Base-by-base conservation (phyloP, 2,888 invertebrate species). In the Luffia ferchaultella region DNA sequence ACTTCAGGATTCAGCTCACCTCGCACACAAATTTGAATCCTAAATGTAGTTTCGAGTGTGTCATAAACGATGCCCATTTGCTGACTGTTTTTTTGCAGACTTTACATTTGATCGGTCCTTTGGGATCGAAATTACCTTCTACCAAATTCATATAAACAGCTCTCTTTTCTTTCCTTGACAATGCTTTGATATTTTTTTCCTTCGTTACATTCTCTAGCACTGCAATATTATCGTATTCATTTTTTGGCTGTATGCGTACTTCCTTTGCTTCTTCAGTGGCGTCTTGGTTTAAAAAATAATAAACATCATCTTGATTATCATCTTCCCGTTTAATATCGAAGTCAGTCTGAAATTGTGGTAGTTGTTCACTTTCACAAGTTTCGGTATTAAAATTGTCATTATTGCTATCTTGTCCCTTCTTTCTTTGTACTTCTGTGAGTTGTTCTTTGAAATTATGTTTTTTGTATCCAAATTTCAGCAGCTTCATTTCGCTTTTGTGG, bases 21-120 rank as follows among this genome's bases (percentile, higher is more conserved):
- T 66, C 66, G 46, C 65, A 66, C 16, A 66, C 53, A 52, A 57
- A 61, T 45, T 63, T 61, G 16, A 63, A 65, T n/a, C 66, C 66
- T n/a, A 66, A 57, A 55, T 66, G 66, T 16, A 60, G 42, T 52
- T 64, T 60, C 0, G 57, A 64, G 16, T 66, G 66, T 20, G 55
- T 61, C 0, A 60, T 53, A 41, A 67, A 67, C n/a, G 62, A 62
- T 1, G 58, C 49, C 66, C 66, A 67, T 46, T 58, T 62, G 18
- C 60, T 58, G 1, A 65, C 54, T 0, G 56, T 50, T 42, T 57
- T 62, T 42, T 61, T 60, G 50, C 66, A 67, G 20, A 63, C 42
- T 49, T 60, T 65, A 50, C 65, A 65, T 30, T 55, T 63, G 0
- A 67, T 54, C 0, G 64, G 63, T 0, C 59, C 60, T 1, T 53